Conservation (phyloP, 2,888 invertebrate species). For the Ectemnius continuus region DNA sequence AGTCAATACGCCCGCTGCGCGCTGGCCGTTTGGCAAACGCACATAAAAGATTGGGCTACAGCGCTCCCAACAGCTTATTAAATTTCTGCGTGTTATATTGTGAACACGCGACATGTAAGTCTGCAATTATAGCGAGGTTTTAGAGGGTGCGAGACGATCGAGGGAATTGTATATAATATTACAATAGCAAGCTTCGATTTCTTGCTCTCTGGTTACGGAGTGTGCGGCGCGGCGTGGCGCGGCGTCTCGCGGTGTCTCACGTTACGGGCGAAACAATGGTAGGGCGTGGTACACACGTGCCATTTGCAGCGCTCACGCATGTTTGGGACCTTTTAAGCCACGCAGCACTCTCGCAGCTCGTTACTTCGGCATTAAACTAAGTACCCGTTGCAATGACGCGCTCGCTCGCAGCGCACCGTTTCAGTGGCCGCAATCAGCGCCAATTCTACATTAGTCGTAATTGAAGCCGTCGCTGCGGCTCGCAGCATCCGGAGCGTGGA, state of each 20-base stretch:
- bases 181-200: slow-evolving; percentile 5
- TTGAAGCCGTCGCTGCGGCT: background rate
- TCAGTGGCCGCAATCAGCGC: background rate
- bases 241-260: slow-evolving; percentile 34
- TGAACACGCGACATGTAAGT: too few relatives aligned
- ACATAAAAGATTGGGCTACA: too few relatives aligned
- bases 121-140: too few relatives aligned
- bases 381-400: slow-evolving; percentile 51
- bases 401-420: too few relatives aligned
- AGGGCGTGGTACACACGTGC: slow-evolving; percentile 34
- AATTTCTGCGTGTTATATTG: too few relatives aligned
- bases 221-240: too few relatives aligned
- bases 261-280: slow-evolving; percentile 48
- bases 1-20: too few relatives aligned
- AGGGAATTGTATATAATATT: background rate
- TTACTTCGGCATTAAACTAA: slow-evolving; percentile 69
- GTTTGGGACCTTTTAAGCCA: slow-evolving; percentile 56
- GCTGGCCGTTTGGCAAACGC: too few relatives aligned
- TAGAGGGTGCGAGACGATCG: too few relatives aligned
- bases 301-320: slow-evolving; percentile 58
- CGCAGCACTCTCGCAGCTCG: slow-evolving; percentile 56
- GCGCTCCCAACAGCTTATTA: too few relatives aligned
- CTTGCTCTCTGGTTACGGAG: background rate
- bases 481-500: background rate
- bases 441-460: slow-evolving; percentile 3